phyloP scores from a whole-genome alignment of 2,113 vertebrate species.

The Zosterops japonicus region DNA sequence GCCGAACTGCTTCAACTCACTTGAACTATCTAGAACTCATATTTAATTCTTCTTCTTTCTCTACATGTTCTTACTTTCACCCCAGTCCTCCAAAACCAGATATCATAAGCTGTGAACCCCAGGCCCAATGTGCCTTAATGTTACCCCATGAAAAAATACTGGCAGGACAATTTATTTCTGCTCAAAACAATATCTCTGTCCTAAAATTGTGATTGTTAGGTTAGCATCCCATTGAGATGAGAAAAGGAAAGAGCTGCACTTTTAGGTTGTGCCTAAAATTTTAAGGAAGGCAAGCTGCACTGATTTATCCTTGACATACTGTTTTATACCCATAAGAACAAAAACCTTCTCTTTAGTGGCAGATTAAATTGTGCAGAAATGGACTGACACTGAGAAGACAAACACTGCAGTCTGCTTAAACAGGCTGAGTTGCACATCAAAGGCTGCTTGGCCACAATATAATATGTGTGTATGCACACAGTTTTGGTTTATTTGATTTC shows the following conservation, averaged over 20 bases:
- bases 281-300: constrained; percentile 17
- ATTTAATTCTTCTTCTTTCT: constrained; percentile 19
- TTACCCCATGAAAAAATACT: neutral
- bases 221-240: constrained; percentile 41
- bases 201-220: constrained; percentile 43
- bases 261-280: constrained; percentile 40
- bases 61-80: neutral
- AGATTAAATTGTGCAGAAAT: constrained; percentile 61
- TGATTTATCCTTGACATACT: neutral
- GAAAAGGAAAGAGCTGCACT: constrained; percentile 3
- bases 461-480: neutral
- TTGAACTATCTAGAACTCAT: constrained; percentile 17
- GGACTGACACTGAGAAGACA: constrained; percentile 41
- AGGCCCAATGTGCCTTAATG: neutral
- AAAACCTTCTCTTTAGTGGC: constrained; percentile 23
- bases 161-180: constrained; percentile 22
- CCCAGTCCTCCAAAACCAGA: neutral
- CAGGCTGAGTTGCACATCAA: neutral
- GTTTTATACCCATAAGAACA: neutral
- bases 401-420: neutral
- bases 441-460: neutral
- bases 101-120: neutral
- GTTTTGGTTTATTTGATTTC: neutral
- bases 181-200: neutral
- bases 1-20: neutral